Evolutionary conservation across 2,113 vertebrate genomes (phyloP).

Genomic region (Myodes glareolus): DNA sequence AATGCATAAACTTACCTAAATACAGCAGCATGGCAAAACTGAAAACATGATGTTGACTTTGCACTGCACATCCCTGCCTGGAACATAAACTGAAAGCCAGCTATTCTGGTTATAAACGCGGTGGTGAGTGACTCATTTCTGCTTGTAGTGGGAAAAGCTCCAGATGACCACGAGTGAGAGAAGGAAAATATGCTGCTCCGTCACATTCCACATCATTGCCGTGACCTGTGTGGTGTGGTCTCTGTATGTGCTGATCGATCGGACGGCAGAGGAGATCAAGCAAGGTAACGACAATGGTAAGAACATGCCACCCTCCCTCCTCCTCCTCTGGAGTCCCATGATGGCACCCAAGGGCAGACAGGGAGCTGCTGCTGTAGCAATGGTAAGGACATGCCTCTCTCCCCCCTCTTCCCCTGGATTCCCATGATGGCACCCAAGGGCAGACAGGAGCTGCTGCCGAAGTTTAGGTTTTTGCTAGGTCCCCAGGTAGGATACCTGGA

Average conservation of each 20-base stretch:
- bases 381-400: slow-evolving; percentile 83
- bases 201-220: slow-evolving; percentile 95
- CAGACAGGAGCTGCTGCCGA: rapidly evolving
- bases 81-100: neutral
- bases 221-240: slow-evolving; percentile 96
- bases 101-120: neutral
- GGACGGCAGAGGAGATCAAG: slow-evolving; percentile 94
- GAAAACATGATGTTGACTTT: neutral
- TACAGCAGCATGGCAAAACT: neutral
- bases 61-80: neutral
- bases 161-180: slow-evolving; percentile 96
- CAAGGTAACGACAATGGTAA: slow-evolving; percentile 94
- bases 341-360: rapidly evolving
- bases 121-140: neutral
- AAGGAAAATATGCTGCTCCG: slow-evolving; percentile 96
- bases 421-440: rapidly evolving
- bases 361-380: slow-evolving; percentile 62
- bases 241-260: slow-evolving; percentile 92
- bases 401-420: neutral
- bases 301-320: neutral
- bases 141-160: slow-evolving; percentile 96
- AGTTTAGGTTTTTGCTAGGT: too few species aligned
- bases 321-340: neutral
- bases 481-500: neutral
- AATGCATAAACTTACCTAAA: neutral